Evolutionary conservation across 2,797 vertebrate genomes (phyloP).

Genomic region (Cyclopterus lumpus): DNA sequence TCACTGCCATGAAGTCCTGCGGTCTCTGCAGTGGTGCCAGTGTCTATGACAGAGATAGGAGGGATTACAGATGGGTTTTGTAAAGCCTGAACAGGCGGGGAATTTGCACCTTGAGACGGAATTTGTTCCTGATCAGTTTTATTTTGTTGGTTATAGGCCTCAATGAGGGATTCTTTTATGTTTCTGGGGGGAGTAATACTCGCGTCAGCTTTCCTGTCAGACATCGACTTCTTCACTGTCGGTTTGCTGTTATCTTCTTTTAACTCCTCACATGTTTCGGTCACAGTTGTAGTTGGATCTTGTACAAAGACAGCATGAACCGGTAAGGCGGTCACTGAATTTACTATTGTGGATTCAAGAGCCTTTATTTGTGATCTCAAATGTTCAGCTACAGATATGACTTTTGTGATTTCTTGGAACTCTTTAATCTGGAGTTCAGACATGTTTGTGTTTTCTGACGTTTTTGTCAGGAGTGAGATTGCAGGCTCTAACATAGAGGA

Average conservation of each 20-base stretch:
- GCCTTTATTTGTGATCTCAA: slow-evolving; percentile 75
- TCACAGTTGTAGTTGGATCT: background rate
- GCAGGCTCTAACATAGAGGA: slow-evolving; percentile 1
- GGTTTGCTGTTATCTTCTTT: slow-evolving; percentile 11
- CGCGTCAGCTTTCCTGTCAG: slow-evolving; percentile 9
- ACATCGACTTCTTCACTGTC: background rate
- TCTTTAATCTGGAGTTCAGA: slow-evolving; percentile 20
- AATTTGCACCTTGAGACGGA: slow-evolving; percentile 27
- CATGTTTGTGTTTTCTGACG: slow-evolving; percentile 6
- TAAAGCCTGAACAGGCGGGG: slow-evolving; percentile 31
- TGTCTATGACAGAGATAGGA: slow-evolving; percentile 47
- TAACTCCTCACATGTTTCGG: slow-evolving; percentile 40
- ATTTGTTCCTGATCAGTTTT: slow-evolving; percentile 42
- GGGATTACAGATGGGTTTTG: slow-evolving; percentile 47
- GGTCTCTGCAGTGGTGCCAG: slow-evolving; percentile 21
- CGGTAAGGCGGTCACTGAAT: slow-evolving; percentile 15
- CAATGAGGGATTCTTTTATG: slow-evolving; percentile 58
- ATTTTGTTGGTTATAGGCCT: slow-evolving; percentile 56
- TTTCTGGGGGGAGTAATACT: slow-evolving; percentile 25
- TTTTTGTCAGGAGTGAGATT: slow-evolving; percentile 4
- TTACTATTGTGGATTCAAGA: slow-evolving; percentile 43
- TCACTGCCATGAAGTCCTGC: background rate
- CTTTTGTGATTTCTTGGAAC: slow-evolving; percentile 55
- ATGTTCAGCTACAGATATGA: slow-evolving; percentile 73
- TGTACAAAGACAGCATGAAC: slow-evolving; percentile 18